Conservation (phyloP, 2,113 vertebrate species). For the Megaceryle maxima region DNA sequence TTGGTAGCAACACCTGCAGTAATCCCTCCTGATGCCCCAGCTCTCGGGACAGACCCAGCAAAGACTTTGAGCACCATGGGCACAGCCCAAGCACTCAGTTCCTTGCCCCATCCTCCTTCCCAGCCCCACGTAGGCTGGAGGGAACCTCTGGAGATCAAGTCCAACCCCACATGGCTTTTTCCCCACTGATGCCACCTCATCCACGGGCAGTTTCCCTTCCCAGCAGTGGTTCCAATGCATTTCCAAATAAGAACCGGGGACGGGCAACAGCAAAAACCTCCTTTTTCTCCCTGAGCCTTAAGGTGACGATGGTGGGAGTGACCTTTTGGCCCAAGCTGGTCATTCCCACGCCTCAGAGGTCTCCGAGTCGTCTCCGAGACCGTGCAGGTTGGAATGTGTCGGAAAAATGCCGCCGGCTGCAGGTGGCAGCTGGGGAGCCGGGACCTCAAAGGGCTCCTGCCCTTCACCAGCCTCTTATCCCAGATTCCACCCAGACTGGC, state of each 20-base stretch:
- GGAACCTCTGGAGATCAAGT: too few species aligned
- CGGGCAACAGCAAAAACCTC: accelerated
- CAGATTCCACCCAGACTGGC: neutral
- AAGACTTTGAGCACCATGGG: neutral
- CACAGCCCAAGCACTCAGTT: neutral
- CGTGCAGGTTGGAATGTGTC: neutral
- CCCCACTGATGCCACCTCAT: too few species aligned
- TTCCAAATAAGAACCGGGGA: neutral
- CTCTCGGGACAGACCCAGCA: too few species aligned
- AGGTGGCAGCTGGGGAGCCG: neutral
- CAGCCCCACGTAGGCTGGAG: neutral
- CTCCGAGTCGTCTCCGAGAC: neutral
- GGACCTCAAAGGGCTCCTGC: neutral
- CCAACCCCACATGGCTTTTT: neutral
- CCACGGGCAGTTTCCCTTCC: neutral
- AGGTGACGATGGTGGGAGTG: accelerated
- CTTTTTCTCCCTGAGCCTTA: neutral
- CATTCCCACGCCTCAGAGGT: neutral
- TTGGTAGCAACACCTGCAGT: too few species aligned
- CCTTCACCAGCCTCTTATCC: neutral
- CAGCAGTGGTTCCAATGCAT: neutral
- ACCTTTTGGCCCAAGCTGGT: neutral
- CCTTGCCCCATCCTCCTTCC: neutral
- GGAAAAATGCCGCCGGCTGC: conserved; percentile 19
- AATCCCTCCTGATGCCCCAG: neutral